Base-by-base conservation (phyloP, 2,888 invertebrate species). In the Amiota communis region DNA sequence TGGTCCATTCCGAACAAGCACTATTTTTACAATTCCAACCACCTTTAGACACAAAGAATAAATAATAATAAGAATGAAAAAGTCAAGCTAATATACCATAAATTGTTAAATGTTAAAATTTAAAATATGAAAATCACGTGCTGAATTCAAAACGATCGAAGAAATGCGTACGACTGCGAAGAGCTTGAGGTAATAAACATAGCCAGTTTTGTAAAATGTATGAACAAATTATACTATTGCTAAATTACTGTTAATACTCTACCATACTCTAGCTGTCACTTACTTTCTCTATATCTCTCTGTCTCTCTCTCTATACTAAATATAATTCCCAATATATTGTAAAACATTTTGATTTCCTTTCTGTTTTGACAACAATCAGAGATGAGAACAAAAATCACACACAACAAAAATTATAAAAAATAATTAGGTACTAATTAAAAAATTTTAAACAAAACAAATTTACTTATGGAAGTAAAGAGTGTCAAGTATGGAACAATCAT, bases 11-110 rank as follows among this genome's bases (percentile, higher is more conserved):
- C 85, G 84, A 84, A 80, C 80, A 83, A 87, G 88, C 88, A 88
- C 86, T 88, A 85, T 86, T 83, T 86, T 84, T 85, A 88, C 88
- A 87, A 86, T 88, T 88, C 87, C 87, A 87, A 87, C 83, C 87
- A 85, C 86, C 84, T 80, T 36, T 79, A 80, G 73, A 77, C 76
- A 72, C 78, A 77, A 79, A 46, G 46, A 71, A 51, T 72, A 9
- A 69, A 73, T 59, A 23, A 74, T 12, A 20, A 36, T 49, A 51
- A 71, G 59, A 68, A n/a, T 1, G 73, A 15, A 72, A 59, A 73
- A 57, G 57, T 8, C 56, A 13, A 3, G 36, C 36, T 51, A 61
- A 23, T 12, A 59, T 15, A 67, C 46, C 11, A 15, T 49, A 12
- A 1, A 8, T 53, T 49, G 0, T 57, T 46, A 59, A 46, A 51